A percentile compares a stretch with the other conserved stretches of the same genome.
Conservation (phyloP, 2,888 invertebrate genomes). For the Didymodactylos carnosus region DNA sequence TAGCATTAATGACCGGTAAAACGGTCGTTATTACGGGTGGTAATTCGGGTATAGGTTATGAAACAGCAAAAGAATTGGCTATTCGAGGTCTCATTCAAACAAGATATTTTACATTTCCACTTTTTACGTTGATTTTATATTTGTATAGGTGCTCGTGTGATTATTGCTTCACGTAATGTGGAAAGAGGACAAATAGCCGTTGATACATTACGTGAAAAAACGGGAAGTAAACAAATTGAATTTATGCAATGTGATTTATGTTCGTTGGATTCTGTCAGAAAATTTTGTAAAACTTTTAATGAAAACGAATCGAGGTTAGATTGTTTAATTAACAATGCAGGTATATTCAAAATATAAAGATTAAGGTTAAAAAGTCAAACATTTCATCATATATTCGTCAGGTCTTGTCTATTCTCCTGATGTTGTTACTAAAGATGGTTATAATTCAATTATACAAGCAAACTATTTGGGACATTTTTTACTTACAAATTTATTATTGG, state of each 20-base stretch:
- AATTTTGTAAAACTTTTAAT: not conserved
- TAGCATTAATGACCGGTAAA: conserved; percentile 39
- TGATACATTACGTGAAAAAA: not conserved
- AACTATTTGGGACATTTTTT: conserved; percentile 17
- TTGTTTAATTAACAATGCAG: not conserved
- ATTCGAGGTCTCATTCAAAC: conserved; percentile 35
- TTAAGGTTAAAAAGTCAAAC: too few species aligned
- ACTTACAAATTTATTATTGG: conserved; percentile 28
- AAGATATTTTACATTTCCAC: too few species aligned
- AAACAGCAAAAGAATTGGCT: conserved; percentile 52
- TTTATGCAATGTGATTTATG: not conserved
- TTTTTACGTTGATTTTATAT: not conserved
- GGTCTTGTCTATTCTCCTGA: not conserved
- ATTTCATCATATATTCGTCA: too few species aligned
- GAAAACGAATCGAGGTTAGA: not conserved
- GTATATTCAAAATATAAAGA: too few species aligned
- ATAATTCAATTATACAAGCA: conserved; percentile 24
- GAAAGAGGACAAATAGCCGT: not conserved
- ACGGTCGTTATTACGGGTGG: conserved; percentile 57
- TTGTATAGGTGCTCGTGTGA: not conserved
- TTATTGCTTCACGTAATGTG: conserved; percentile 6
- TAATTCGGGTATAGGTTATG: conserved; percentile 60
- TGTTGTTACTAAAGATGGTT: not conserved
- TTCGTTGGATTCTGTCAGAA: not conserved
- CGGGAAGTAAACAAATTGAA: not conserved